These are phyloP conservation scores for Silurus glanis DNA, from an alignment of 2,113 vertebrate genomes.

Conservation along the genomic window DNA sequence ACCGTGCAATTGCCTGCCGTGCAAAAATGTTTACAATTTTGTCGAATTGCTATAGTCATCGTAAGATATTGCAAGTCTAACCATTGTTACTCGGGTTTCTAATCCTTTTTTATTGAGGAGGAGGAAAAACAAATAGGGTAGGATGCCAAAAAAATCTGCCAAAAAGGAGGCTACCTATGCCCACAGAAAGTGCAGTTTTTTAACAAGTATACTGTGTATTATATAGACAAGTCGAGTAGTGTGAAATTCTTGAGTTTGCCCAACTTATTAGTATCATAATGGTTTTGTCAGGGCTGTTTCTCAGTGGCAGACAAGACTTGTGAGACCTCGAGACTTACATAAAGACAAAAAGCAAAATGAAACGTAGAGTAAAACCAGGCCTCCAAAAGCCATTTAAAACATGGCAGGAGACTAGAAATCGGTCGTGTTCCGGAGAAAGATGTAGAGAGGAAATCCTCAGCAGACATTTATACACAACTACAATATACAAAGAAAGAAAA, in stretches of 20 bases:
- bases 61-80: too few species aligned
- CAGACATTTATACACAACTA: conserved; percentile 31
- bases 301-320: conserved; percentile 9
- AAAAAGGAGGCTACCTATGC: too few species aligned
- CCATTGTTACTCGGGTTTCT: too few species aligned
- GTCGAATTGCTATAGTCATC: too few species aligned
- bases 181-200: too few species aligned
- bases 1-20: too few species aligned
- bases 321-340: conserved; percentile 1
- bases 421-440: not conserved
- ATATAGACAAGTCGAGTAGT: not conserved
- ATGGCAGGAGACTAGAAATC: conserved; percentile 36
- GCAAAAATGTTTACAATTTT: too few species aligned
- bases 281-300: conserved; percentile 44
- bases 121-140: too few species aligned
- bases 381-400: conserved; percentile 8
- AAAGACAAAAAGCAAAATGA: conserved; percentile 15
- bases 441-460: conserved; percentile 1
- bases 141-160: too few species aligned
- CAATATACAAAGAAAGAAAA: conserved; percentile 25
- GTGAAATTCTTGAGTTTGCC: conserved; percentile 42
- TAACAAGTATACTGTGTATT: not conserved
- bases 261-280: conserved; percentile 54
- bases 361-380: not conserved
- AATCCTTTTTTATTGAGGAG: too few species aligned